Evolutionary conservation across 2,888 invertebrate genomes (phyloP), one percentile per base, ranked within the genome.

Genomic region (Troides helena): DNA sequence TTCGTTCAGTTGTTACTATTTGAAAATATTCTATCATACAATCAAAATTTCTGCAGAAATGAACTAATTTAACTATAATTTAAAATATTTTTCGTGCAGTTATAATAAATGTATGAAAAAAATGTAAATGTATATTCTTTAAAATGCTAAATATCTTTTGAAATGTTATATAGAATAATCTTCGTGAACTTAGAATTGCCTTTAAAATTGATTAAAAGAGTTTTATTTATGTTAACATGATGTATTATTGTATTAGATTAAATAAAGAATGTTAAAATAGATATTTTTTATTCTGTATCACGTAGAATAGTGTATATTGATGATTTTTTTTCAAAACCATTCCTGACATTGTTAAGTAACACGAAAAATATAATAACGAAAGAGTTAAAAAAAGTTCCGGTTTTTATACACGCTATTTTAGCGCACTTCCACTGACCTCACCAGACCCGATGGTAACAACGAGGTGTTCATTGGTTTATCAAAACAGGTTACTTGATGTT

Each of bases 211-310:
- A 53, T 60, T 68, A 63, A n/a, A 56, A 56, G 56, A 64, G 59
- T 64, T 65, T 65, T 61, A 69, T 69, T 59, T 43, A 60, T 70
- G 62, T 66, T 66, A 63, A 46, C 57, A 50, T 70, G 62, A 67
- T 67, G 43, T 61, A 63, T 59, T 64, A 53, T 67, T 67, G 62
- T 63, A 70, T 64, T 70, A 69, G 68, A 62, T 62, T 36, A 67
- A 59, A 69, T 76, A 72, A 77, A 72, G 73, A 46, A 46, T 72
- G 76, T 66, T 71, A 76, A 74, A 71, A 30, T 50, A 71, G 76
- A 14, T 25, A 23, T 23, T 65, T 56, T 63, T 39, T 63, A 50
- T 66, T 62, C 18, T 18, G 3, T n/a, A 21, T 43, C 21, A 18
- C 12, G 43, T 39, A 30, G 21, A 21, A 46, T 62, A 17, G 18